Percentiles rank a stretch among this genome's conserved stretches.
phyloP scores from a whole-genome alignment of 37 sponge, comb jelly and placozoan species.

The Bolinopsis microptera region DNA sequence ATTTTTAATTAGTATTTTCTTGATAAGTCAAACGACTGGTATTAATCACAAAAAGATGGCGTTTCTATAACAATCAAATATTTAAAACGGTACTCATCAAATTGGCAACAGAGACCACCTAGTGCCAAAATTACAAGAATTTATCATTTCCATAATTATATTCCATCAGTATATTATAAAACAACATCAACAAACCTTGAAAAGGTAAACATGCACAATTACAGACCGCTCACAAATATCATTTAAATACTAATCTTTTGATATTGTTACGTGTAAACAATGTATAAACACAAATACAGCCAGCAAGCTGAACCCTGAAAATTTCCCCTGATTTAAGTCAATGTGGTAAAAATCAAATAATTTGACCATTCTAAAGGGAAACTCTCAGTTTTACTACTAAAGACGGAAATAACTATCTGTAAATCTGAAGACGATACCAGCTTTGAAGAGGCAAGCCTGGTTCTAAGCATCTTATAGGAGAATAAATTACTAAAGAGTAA shows the following conservation, averaged over 20 bases:
- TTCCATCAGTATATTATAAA: neutral
- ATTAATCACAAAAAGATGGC: neutral
- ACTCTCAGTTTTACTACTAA: too few relatives aligned
- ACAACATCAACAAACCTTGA: neutral
- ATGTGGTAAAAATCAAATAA: too few relatives aligned
- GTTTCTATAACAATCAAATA: neutral
- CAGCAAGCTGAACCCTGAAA: neutral
- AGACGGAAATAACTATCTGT: too few relatives aligned
- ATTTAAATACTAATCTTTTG: neutral
- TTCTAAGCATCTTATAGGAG: neutral
- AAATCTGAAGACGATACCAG: too few relatives aligned
- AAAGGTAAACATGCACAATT: neutral
- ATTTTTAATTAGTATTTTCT: too few relatives aligned
- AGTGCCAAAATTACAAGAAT: neutral
- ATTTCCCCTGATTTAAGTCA: too few relatives aligned
- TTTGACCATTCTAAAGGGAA: too few relatives aligned
- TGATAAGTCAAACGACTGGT: too few relatives aligned
- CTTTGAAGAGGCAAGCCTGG: too few relatives aligned
- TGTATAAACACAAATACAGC: neutral
- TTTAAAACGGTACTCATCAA: neutral
- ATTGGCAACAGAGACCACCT: too few relatives aligned
- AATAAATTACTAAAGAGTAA: neutral
- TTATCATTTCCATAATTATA: neutral
- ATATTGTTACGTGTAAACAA: too few relatives aligned
- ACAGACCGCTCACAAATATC: neutral